Evolutionary conservation across 64 coral and sea anemone genomes (phyloP).

Genomic region (Anthopleura sola): DNA sequence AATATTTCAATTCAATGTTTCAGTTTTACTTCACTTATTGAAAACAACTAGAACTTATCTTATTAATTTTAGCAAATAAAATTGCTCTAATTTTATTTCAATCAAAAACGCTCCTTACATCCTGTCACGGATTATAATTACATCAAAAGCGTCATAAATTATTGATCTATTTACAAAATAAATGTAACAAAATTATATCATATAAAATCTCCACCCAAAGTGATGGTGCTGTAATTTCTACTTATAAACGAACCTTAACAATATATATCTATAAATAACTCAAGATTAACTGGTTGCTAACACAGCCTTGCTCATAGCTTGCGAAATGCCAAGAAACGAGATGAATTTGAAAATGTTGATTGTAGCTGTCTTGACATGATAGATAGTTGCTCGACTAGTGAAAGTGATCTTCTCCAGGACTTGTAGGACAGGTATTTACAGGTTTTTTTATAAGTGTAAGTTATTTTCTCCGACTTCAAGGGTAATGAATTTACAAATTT

Average conservation of each 20-base stretch:
- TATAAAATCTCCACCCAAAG: not conserved
- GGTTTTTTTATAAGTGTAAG: too few relatives aligned
- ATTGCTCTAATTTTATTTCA: not conserved
- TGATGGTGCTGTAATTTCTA: not conserved
- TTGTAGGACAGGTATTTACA: too few relatives aligned
- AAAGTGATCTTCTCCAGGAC: too few relatives aligned
- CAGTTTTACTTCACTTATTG: too few relatives aligned
- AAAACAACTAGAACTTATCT: not conserved
- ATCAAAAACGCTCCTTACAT: conserved; percentile 1
- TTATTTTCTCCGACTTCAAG: too few relatives aligned
- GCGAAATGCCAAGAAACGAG: not conserved
- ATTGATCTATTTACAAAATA: conserved; percentile 3
- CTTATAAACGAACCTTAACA: not conserved
- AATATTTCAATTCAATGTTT: too few relatives aligned
- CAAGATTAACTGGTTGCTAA: not conserved
- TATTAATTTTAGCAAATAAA: not conserved
- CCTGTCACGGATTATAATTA: not conserved
- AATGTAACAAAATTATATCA: conserved; percentile 6
- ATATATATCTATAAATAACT: not conserved
- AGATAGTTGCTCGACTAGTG: too few relatives aligned
- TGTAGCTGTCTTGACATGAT: not conserved
- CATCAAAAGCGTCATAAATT: conserved; percentile 10
- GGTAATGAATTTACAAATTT: too few relatives aligned
- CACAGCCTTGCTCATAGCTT: not conserved
- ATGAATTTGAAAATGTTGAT: not conserved